Conservation (phyloP, 2,888 invertebrate species). For the Thelaira solivaga region DNA sequence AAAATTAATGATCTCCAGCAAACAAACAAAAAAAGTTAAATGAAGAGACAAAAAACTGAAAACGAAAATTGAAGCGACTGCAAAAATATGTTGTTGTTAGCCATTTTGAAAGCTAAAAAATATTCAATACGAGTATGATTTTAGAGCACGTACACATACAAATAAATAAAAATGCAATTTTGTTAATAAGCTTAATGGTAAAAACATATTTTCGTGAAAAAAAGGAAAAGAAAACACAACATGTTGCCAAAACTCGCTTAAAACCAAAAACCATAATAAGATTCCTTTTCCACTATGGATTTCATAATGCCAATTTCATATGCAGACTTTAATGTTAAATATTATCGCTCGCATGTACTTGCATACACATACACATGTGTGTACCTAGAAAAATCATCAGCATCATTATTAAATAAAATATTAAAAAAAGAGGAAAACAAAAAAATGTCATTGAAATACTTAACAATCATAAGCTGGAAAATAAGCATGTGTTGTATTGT, state of each 20-base stretch:
- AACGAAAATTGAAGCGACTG: too few relatives aligned
- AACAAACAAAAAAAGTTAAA: not conserved
- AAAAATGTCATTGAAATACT: constrained; percentile 39
- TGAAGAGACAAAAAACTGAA: not conserved
- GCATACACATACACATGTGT: not conserved
- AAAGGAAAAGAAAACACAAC: constrained; percentile 26
- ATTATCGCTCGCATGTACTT: constrained; percentile 1
- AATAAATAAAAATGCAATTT: constrained; percentile 48
- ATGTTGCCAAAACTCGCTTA: constrained; percentile 44
- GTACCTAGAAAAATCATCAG: constrained; percentile 53
- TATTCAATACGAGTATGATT: not conserved
- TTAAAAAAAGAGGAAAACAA: not conserved
- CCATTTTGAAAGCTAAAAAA: constrained; percentile 21
- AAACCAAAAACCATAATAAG: constrained; percentile 3
- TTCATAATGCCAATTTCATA: constrained; percentile 32
- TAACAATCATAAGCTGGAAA: constrained; percentile 59
- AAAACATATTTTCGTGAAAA: constrained; percentile 20
- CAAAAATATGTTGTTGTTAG: not conserved
- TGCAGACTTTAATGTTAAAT: constrained; percentile 52
- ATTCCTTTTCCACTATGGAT: not conserved
- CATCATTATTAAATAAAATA: constrained; percentile 51
- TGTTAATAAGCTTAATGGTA: constrained; percentile 57
- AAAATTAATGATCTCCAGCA: constrained; percentile 56
- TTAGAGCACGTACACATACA: not conserved
- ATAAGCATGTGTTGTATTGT: constrained; percentile 54